Conservation (phyloP, 2,113 vertebrate genomes). For the Centropus unirufus region DNA sequence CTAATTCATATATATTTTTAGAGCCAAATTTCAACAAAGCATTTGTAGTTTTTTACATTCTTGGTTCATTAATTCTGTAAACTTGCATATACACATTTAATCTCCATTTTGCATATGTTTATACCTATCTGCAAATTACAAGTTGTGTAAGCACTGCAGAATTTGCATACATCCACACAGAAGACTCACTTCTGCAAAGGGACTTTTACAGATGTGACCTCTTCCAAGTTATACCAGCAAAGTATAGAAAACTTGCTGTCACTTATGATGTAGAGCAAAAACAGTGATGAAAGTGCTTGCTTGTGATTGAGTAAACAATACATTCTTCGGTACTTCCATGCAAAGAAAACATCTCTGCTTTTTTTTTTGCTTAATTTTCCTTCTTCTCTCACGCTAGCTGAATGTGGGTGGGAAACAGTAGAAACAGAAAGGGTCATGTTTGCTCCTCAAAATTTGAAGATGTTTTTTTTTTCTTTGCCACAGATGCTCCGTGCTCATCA, state of each 20-base stretch:
- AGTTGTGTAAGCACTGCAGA: background rate
- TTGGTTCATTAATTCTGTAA: constrained; percentile 26
- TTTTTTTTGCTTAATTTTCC: background rate
- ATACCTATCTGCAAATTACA: constrained; percentile 52
- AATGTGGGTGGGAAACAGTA: constrained; percentile 52
- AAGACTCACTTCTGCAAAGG: background rate
- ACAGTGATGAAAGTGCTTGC: background rate
- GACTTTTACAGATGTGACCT: constrained; percentile 5
- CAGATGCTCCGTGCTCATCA: constrained; percentile 59
- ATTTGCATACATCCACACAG: constrained; percentile 42
- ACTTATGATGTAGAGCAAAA: constrained; percentile 31
- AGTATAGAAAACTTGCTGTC: background rate
- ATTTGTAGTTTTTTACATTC: background rate
- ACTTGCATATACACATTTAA: constrained; percentile 23
- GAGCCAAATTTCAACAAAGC: background rate
- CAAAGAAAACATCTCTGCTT: background rate
- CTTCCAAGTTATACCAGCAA: background rate
- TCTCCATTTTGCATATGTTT: constrained; percentile 46
- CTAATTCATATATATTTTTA: constrained; percentile 10
- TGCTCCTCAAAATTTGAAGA: constrained; percentile 66
- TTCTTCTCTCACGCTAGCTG: constrained; percentile 20
- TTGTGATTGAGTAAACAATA: constrained; percentile 34
- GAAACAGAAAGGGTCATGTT: constrained; percentile 60
- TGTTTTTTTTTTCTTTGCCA: constrained; percentile 55
- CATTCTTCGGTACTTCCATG: background rate